Conservation (phyloP, 2,888 invertebrate species). For the Creontiades dilutus region DNA sequence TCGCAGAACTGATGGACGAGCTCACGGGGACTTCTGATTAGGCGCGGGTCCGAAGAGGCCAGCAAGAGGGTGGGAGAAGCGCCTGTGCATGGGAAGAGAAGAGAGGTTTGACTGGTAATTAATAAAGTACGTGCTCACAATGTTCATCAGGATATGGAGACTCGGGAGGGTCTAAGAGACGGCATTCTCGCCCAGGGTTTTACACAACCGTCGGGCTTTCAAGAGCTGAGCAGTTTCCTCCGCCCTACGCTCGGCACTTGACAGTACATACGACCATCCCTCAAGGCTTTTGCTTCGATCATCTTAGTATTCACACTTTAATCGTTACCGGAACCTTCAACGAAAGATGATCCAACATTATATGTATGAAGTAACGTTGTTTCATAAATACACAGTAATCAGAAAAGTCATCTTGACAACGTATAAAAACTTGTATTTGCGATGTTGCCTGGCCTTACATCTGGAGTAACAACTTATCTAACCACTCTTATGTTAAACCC, state of each 20-base stretch:
- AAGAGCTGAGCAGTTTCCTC: conserved; percentile 7
- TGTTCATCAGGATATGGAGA: conserved; percentile 69
- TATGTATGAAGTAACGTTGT: too few species aligned
- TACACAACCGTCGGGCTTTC: conserved; percentile 47
- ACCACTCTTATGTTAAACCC: too few species aligned
- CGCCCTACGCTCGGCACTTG: conserved; percentile 10
- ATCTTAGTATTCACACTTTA: neutral
- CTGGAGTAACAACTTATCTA: too few species aligned
- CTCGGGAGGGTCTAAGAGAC: conserved; percentile 44
- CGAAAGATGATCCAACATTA: neutral
- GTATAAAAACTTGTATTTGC: too few species aligned
- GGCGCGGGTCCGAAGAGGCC: conserved; percentile 5
- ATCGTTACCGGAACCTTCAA: neutral
- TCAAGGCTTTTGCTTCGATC: neutral
- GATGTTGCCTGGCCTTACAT: too few species aligned
- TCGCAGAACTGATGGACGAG: conserved; percentile 66
- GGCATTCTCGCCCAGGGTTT: conserved; percentile 59
- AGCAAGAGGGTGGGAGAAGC: neutral
- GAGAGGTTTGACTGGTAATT: conserved; percentile 71
- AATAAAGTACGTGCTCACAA: conserved; percentile 72
- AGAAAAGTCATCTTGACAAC: too few species aligned
- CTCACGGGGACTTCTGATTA: conserved; percentile 63
- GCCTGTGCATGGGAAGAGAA: conserved; percentile 47
- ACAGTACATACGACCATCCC: neutral
- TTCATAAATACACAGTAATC: too few species aligned